Base-by-base conservation (phyloP, 92 coral and sea anemone species). In the Umimayanthus kanabou region DNA sequence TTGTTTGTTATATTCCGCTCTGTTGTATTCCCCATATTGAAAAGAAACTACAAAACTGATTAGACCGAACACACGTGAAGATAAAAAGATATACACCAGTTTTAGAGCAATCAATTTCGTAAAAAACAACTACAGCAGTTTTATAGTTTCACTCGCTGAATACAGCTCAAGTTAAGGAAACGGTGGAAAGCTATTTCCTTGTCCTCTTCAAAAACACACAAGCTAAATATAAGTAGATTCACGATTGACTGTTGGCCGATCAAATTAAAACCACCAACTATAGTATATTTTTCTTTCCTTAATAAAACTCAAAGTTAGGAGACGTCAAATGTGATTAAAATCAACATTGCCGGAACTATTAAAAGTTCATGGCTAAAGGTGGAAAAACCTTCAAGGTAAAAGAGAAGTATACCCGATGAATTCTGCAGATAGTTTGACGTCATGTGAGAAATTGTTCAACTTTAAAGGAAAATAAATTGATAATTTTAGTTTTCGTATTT, bases 221-320 rank as follows among this genome's bases (percentile, higher is more conserved):
- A 37, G 20, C 13, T 75, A 9, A 61, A 26, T 7, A 11, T 8
- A 5, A 29, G 30, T 6, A 5, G 45, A 30, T 45, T 20, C 30
- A 80, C 9, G 45, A 30, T 45, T 39, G 43, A 43, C 49, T 43
- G n/a, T 71, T 71, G 11, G 40, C 13, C 28, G 75, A 71, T 14
- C 75, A 71, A 71, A 71, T 71, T 71, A 71, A 71, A 71, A 70
- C 75, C 75, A 70, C 30, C 75, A 11, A 70, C 75, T 25, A 71
- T 26, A 26, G 33, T 71, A 37, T 26, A 43, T 43, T 71, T 71
- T 71, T 13, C 75, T 71, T 25, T 71, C 75, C 30, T 71, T 71
- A 71, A 71, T 71, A 14, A 71, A 71, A 71, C 33, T 71, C 33
- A 37, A 37, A 71, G 75, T 71, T 29, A 28, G 49, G 75, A 26